A percentile compares a stretch with the other conserved stretches of the same genome.
Evolutionary conservation across 2,888 invertebrate genomes (phyloP).

Genomic region (Lasioglossum figueresi): DNA sequence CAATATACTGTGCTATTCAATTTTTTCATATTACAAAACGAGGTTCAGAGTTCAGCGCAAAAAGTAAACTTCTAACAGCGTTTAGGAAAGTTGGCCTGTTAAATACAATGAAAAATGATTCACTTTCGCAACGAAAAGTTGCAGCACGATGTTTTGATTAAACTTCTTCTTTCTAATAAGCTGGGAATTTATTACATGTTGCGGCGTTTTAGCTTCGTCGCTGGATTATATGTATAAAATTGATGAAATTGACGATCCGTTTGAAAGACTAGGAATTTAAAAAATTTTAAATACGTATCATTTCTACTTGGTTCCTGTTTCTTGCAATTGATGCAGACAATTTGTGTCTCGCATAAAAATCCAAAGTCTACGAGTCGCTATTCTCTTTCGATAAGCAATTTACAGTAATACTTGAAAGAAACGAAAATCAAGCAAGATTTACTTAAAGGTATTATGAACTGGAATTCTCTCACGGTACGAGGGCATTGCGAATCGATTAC

Average conservation of each 20-base stretch:
- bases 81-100: neutral
- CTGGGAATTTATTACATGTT: neutral
- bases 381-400: neutral
- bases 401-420: neutral
- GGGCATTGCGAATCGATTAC: conserved; percentile 3
- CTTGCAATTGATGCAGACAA: neutral
- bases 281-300: neutral
- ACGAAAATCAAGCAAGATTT: neutral
- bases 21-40: neutral
- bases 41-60: neutral
- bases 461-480: neutral
- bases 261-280: neutral
- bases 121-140: neutral
- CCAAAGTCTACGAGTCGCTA: neutral
- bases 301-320: neutral
- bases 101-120: neutral
- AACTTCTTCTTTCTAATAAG: neutral
- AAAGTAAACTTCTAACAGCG: neutral
- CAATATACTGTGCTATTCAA: neutral
- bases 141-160: neutral
- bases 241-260: neutral
- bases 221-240: neutral
- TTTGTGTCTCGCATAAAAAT: too few species aligned
- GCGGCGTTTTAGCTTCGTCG: neutral
- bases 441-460: conserved; percentile 4